phyloP scores from a whole-genome alignment of 2,888 invertebrate genomes.

The Napeogenes sylphis region DNA sequence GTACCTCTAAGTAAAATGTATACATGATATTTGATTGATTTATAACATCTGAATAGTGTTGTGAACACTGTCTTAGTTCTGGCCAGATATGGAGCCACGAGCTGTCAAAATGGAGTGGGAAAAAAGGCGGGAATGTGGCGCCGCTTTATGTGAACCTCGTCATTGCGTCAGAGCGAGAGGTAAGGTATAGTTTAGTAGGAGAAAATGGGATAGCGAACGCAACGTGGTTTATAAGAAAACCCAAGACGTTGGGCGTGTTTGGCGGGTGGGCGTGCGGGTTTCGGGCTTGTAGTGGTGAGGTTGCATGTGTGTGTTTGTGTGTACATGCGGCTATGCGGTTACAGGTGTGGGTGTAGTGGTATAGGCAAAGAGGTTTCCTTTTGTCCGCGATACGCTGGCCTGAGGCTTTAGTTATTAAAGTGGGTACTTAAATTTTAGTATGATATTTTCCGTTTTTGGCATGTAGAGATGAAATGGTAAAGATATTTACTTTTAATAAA shows the following conservation, averaged over 20 bases:
- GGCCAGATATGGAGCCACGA: slow-evolving; percentile 78
- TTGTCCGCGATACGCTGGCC: slow-evolving; percentile 74
- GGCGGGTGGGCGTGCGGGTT: slow-evolving; percentile 76
- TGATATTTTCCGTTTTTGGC: slow-evolving; percentile 64
- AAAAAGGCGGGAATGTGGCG: slow-evolving; percentile 79
- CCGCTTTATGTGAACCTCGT: slow-evolving; percentile 77
- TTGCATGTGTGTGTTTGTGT: slow-evolving; percentile 47
- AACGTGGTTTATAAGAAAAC: slow-evolving; percentile 78
- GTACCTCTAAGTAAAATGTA: not conserved
- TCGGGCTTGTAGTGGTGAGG: slow-evolving; percentile 56
- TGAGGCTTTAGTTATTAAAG: slow-evolving; percentile 73
- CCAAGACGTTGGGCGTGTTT: slow-evolving; percentile 78
- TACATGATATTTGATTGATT: not conserved
- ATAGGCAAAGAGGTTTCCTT: slow-evolving; percentile 57
- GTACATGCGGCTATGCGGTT: slow-evolving; percentile 53
- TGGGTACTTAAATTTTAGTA: slow-evolving; percentile 68
- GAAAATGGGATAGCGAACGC: slow-evolving; percentile 65
- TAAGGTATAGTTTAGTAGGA: slow-evolving; percentile 32
- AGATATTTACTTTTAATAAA: slow-evolving; percentile 39
- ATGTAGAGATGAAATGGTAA: slow-evolving; percentile 36
- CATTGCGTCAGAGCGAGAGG: slow-evolving; percentile 68
- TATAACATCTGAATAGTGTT: slow-evolving; percentile 28
- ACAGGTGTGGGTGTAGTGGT: slow-evolving; percentile 54
- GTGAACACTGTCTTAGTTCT: slow-evolving; percentile 72
- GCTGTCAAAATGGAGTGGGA: slow-evolving; percentile 79